Base-by-base conservation (phyloP, 2,797 vertebrate species). In the Rhinichthys osculus region DNA sequence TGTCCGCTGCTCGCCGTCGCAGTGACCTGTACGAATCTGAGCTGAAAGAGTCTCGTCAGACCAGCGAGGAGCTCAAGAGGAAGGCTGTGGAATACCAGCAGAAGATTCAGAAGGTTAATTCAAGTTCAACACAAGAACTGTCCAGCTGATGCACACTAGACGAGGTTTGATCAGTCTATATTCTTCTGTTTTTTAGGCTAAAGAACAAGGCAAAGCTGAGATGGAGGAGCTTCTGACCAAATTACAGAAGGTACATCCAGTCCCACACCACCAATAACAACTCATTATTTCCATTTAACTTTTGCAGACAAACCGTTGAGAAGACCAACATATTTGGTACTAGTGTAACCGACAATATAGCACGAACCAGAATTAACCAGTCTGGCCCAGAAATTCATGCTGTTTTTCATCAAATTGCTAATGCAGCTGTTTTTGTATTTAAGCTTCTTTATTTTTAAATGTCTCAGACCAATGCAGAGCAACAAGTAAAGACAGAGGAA, bases 21-120 rank as follows among this genome's bases (percentile, higher is more conserved):
- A 99, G 98, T 3, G 98, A 99, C 92, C 96, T 99, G 80, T 99
- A 99, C 0, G 98, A 99, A 86, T 95, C 97, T 0, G 98, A 99
- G 93, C 92, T 99, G 91, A 96, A 97, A 82, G 98, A 99, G 85
- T 99, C 98, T 23, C 95, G 98, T 40, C 95, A 97, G 72, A 96
- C 94, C n/a, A 97, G 97, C 0, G 98, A 99, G 78, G 98, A 99
- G 3, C 96, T 98, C 92, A 99, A 98, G 94, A 96, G 98, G 89
- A 99, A 98, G 94, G 95, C 97, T 8, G 91, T 96, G 0, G 98
- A 99, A 21, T 97, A 97, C 91, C 98, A 99, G 90, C 98, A 97
- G 82, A 97, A 96, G 90, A 95, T 98, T 87, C 95, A 98, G 91
- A 99, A 99, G 97, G 98, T 99, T 92, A 82, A 59, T 47, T 27